Evolutionary conservation across 1,140 invertebrate genomes (phyloP), one percentile per base, ranked within the genome.

Genomic region (Alviniconcha marisindica): DNA sequence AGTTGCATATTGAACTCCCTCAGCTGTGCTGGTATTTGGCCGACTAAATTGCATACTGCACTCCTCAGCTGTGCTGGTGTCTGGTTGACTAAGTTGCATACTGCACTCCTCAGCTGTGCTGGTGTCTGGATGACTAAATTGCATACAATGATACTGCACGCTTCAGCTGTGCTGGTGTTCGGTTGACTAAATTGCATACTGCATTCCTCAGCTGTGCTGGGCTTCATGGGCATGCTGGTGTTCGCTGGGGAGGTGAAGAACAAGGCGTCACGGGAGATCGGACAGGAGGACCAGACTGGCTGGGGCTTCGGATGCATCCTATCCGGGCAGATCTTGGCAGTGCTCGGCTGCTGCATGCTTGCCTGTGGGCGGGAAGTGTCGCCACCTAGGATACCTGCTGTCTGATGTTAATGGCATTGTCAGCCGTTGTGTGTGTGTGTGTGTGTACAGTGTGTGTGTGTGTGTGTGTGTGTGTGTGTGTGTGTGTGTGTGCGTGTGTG

Each of bases 161-260:
- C n/a, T n/a, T n/a, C n/a, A n/a, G n/a, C n/a, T n/a, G n/a, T n/a
- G n/a, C n/a, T n/a, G n/a, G n/a, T n/a, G n/a, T n/a, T n/a, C n/a
- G n/a, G n/a, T 48, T 48, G 18, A 10, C 18, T 48, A 48, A 48
- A 48, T 48, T 48, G 44, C 18, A 48, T 48, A 48, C 18, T 48
- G 7, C 44, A 18, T 48, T 5, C 44, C 44, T 48, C 77, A 79
- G 77, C 77, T 12, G 77, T 79, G 51, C 15, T 79, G 77, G 77
- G 77, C 15, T 79, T 79, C 36, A 51, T 79, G 24, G 77, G 51
- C 15, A 28, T 79, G 51, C 54, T 60, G 31, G 12, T 79, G n/a
- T 79, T 79, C 36, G 77, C 77, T 38, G 77, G 31, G 0, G 77
- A 79, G 24, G 56, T 79, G 77, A 79, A 79, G 56, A 79, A 79